A percentile compares a stretch with the other conserved stretches of the same genome.
These are phyloP conservation scores for Scomber colias DNA, from an alignment of 2,113 vertebrate genomes.

Conservation along the genomic window DNA sequence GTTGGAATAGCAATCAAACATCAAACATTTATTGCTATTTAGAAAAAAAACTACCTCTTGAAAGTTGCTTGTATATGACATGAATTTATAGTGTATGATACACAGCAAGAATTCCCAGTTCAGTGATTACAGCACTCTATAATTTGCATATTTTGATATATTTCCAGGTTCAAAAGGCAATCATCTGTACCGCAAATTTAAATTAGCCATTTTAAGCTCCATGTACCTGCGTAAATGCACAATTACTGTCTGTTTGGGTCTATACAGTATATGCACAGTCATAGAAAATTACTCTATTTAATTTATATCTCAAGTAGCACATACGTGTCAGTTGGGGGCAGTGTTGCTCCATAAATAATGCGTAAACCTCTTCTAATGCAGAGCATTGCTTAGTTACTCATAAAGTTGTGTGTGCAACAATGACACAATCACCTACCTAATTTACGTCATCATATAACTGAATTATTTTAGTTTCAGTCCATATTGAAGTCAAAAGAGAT, in stretches of 20 bases:
- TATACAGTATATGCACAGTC: neutral
- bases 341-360: slow-evolving; percentile 71
- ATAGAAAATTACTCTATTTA: neutral
- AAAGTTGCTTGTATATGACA: neutral
- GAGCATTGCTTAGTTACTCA: slow-evolving; percentile 12
- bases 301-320: slow-evolving; percentile 32
- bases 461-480: slow-evolving; percentile 52
- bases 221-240: neutral
- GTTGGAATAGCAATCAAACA: no score
- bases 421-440: slow-evolving; percentile 43
- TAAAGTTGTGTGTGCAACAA: slow-evolving; percentile 20
- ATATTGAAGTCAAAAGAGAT: slow-evolving; percentile 45
- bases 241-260: neutral
- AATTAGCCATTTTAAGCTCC: neutral
- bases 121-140: neutral
- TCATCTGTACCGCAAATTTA: neutral
- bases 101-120: neutral
- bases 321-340: slow-evolving; percentile 73
- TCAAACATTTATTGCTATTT: neutral
- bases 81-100: neutral
- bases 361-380: neutral
- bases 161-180: neutral
- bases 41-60: neutral
- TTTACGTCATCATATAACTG: slow-evolving; percentile 48
- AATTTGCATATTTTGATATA: neutral